phyloP scores from a whole-genome alignment of 2,888 invertebrate genomes.

The Watsonalla binaria region DNA sequence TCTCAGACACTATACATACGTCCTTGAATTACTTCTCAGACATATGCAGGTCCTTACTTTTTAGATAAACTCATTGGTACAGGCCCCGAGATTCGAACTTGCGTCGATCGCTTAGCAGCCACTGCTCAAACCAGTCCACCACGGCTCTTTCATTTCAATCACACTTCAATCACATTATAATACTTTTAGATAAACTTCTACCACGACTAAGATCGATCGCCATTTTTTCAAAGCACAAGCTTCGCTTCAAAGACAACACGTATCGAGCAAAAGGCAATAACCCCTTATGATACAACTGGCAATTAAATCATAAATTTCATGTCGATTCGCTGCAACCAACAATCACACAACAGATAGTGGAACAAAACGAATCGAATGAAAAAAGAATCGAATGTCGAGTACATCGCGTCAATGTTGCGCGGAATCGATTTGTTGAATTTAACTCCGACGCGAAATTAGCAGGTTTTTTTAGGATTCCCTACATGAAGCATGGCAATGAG shows the following conservation, averaged over 20 bases:
- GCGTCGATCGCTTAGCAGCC: too few species aligned
- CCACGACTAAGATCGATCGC: slow-evolving; percentile 13
- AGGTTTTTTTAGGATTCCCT: slow-evolving; percentile 16
- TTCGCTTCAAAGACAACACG: slow-evolving; percentile 26
- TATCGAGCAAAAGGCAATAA: slow-evolving; percentile 29
- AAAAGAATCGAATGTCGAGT: slow-evolving; percentile 36
- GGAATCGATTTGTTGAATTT: slow-evolving; percentile 50
- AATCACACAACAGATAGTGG: slow-evolving; percentile 74
- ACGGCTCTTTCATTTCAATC: too few species aligned
- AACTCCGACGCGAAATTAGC: slow-evolving; percentile 52
- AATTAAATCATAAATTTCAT: slow-evolving; percentile 77
- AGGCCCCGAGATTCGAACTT: too few species aligned
- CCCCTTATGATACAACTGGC: slow-evolving; percentile 47
- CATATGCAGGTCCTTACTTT: too few species aligned
- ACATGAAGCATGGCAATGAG: too few species aligned
- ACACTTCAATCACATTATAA: background rate
- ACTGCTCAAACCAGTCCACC: too few species aligned
- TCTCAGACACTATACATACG: too few species aligned
- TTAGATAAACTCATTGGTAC: too few species aligned
- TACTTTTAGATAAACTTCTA: slow-evolving; percentile 2
- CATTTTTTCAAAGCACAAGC: slow-evolving; percentile 38
- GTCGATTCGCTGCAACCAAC: slow-evolving; percentile 70
- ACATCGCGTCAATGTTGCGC: slow-evolving; percentile 50
- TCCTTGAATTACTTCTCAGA: too few species aligned
- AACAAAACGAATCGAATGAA: slow-evolving; percentile 64